These are phyloP conservation scores for Neopelma chrysocephalum DNA, from an alignment of 2,797 vertebrate species.

Conservation along the genomic window DNA sequence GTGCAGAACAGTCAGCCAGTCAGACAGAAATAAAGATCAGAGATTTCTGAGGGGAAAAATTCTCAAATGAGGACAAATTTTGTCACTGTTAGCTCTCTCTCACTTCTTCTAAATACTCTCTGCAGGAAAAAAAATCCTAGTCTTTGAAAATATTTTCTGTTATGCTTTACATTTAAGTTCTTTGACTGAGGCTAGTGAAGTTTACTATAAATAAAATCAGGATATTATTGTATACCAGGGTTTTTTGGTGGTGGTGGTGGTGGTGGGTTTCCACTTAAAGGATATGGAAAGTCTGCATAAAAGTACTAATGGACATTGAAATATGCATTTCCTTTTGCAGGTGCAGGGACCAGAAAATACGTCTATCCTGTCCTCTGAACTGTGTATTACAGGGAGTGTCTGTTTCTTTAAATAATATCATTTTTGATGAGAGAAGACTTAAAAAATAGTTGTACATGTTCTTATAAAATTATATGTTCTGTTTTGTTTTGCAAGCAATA, in stretches of 20 bases:
- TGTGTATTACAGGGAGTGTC: neutral
- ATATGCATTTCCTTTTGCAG: neutral
- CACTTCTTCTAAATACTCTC: neutral
- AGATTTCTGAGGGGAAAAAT: neutral
- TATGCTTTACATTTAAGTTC: neutral
- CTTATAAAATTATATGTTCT: neutral
- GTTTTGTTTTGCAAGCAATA: neutral
- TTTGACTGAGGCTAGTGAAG: neutral
- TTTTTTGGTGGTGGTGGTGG: fast-evolving
- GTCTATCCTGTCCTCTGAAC: neutral
- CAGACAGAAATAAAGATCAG: slow-evolving; percentile 4
- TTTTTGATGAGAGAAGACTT: neutral
- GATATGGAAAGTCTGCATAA: neutral
- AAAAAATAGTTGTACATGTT: neutral
- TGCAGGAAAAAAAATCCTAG: neutral
- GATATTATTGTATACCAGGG: neutral
- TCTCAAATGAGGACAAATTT: neutral
- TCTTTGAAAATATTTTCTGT: neutral
- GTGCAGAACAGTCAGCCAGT: neutral
- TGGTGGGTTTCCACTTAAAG: neutral
- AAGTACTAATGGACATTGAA: neutral
- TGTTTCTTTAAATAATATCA: neutral
- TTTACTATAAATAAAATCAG: neutral
- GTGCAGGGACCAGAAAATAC: neutral
- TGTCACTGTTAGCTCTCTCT: neutral